phyloP scores from a whole-genome alignment of 1,140 invertebrate species.

The Telenomus remus region DNA sequence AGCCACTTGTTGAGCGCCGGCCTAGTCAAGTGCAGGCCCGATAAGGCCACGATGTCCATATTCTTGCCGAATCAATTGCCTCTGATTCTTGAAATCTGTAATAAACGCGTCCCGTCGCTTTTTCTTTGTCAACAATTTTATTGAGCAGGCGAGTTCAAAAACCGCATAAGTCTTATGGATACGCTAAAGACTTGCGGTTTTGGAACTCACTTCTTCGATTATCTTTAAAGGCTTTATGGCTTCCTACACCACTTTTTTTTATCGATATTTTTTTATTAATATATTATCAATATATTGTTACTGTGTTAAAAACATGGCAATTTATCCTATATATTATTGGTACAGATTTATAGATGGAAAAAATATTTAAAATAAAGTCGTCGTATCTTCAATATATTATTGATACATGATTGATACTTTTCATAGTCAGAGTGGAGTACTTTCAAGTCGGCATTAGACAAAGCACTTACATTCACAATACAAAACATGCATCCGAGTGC shows the following conservation, averaged over 20 bases:
- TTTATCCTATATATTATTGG: too few species aligned
- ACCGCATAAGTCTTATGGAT: too few species aligned
- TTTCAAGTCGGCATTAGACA: not conserved
- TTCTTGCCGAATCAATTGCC: constrained; percentile 26
- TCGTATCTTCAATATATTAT: too few species aligned
- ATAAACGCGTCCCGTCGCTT: constrained; percentile 11
- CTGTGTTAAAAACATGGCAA: too few species aligned
- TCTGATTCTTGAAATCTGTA: constrained; percentile 33
- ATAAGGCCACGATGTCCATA: constrained; percentile 21
- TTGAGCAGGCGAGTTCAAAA: too few species aligned
- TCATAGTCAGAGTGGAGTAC: too few species aligned
- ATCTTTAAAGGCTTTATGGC: constrained; percentile 22
- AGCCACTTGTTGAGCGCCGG: constrained; percentile 27
- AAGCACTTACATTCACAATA: not conserved
- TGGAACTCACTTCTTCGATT: too few species aligned
- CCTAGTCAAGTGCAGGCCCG: constrained; percentile 19
- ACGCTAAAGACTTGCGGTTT: too few species aligned
- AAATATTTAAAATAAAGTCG: too few species aligned
- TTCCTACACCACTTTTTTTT: constrained; percentile 22
- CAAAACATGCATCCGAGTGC: constrained; percentile 41
- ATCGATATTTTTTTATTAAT: constrained; percentile 2
- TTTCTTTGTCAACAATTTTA: constrained; percentile 8
- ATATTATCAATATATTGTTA: too few species aligned
- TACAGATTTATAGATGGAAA: too few species aligned
- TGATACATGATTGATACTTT: too few species aligned